Evolutionary conservation across 2,113 vertebrate species (phyloP).

Genomic region (Dolichotis patagonum): DNA sequence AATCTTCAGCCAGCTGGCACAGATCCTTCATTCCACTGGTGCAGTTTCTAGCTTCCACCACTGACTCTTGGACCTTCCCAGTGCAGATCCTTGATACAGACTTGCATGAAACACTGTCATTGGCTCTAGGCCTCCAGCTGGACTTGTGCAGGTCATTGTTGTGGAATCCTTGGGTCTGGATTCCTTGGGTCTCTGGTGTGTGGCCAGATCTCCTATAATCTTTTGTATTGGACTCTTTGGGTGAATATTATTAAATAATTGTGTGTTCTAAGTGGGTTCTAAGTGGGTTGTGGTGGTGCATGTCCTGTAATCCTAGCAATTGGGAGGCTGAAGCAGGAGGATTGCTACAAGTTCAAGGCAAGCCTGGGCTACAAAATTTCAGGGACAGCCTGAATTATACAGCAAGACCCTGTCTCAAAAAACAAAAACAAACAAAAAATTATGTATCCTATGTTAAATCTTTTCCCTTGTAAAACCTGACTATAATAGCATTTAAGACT

Average conservation of each 20-base stretch:
- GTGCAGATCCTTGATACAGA: not conserved
- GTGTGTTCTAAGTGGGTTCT: too few relatives aligned
- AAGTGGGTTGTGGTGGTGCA: too few relatives aligned
- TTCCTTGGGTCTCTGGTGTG: not conserved
- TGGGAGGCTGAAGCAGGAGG: too few relatives aligned
- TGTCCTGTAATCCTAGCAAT: too few relatives aligned
- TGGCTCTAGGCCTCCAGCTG: not conserved
- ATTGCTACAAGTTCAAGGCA: too few relatives aligned
- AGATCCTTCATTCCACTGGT: too few relatives aligned
- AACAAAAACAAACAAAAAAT: not conserved
- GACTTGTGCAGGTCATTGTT: not conserved
- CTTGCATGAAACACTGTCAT: not conserved
- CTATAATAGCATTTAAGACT: not conserved
- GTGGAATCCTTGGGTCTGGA: not conserved
- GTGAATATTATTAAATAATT: not conserved
- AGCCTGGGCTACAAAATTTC: too few relatives aligned
- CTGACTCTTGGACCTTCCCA: too few relatives aligned
- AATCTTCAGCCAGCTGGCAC: too few relatives aligned
- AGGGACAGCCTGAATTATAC: too few relatives aligned
- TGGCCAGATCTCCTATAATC: not conserved
- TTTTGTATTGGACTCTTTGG: not conserved
- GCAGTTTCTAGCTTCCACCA: too few relatives aligned
- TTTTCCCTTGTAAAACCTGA: not conserved
- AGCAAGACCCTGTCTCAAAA: too few relatives aligned
- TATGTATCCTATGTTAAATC: not conserved